phyloP scores from a whole-genome alignment of 2,888 invertebrate species.

The Aphodius sticticus region DNA sequence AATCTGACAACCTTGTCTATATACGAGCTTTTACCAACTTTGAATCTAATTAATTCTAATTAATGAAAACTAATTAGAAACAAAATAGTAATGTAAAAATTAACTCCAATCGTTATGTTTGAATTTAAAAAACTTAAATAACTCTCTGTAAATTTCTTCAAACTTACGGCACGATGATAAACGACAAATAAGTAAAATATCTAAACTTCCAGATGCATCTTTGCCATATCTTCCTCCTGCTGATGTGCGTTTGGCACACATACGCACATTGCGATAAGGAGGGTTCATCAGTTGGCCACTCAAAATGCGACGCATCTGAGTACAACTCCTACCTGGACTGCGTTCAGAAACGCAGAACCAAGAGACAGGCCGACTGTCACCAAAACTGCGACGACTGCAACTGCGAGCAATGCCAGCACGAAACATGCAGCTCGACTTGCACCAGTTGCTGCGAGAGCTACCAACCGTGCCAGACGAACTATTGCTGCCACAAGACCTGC shows the following conservation, averaged over 20 bases:
- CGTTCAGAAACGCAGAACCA: not conserved
- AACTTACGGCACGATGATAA: no score
- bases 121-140: no score
- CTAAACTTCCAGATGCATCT: not conserved
- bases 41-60: no score
- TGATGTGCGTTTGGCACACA: not conserved
- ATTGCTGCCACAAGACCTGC: constrained; percentile 58
- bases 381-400: constrained; percentile 28
- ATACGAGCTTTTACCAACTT: no score
- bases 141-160: no score
- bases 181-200: not conserved
- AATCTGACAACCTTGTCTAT: no score
- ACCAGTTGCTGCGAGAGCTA: constrained; percentile 47
- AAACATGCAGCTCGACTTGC: constrained; percentile 50
- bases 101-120: no score
- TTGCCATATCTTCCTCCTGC: not conserved
- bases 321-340: not conserved
- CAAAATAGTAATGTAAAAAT: no score
- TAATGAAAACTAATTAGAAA: no score
- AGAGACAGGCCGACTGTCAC: not conserved
- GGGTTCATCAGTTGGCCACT: not conserved
- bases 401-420: constrained; percentile 20
- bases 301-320: not conserved
- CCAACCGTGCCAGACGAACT: constrained; percentile 48
- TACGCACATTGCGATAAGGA: not conserved